Evolutionary conservation across 2,888 invertebrate genomes (phyloP), one percentile per base, ranked within the genome.

Genomic region (Orthonevra nobilis): DNA sequence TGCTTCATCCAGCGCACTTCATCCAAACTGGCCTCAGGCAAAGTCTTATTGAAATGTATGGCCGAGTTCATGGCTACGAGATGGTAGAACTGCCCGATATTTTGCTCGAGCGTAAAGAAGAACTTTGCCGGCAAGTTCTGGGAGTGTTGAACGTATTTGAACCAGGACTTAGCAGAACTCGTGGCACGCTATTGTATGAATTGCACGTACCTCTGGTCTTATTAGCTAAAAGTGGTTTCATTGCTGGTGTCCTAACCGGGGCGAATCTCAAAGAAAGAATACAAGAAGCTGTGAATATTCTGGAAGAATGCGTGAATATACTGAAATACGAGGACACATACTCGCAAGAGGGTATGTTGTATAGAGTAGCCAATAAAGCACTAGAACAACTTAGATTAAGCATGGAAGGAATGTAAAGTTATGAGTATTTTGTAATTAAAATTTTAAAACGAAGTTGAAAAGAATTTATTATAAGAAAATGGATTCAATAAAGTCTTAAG

Each of bases 101-200:
- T 1, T 89, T 94, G 81, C 89, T 96, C 69, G 93, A 94, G 85
- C 90, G 95, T 48, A 96, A 96, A 88, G 91, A 92, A 0, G 92
- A 94, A 77, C 90, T 95, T 69, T 96, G 96, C 83, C 90, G 91
- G 9, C 90, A 92, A 20, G 88, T 96, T 2, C 88, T 96, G 14
- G 89, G 90, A 48, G 92, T 94, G 3, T 88, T 96, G 10, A 92
- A 95, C 84, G 89, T 93, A 23, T 91, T 96, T 54, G 93, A 94
- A 82, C 96, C 96, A 0, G 96, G 96, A 1, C 90, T 92, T 58
- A 93, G 93, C 40, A 90, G 96, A 82, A 91, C 95, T 84, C 91
- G 96, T 90, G 95, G 94, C 7, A 92, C 94, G 90, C 92, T 93
- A 83, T 86, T 95, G 17, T 96, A 95, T 85, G 96, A 96, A 86